These are phyloP conservation scores for Rhabdornis inornatus DNA, from an alignment of 2,113 vertebrate genomes.

Conservation along the genomic window DNA sequence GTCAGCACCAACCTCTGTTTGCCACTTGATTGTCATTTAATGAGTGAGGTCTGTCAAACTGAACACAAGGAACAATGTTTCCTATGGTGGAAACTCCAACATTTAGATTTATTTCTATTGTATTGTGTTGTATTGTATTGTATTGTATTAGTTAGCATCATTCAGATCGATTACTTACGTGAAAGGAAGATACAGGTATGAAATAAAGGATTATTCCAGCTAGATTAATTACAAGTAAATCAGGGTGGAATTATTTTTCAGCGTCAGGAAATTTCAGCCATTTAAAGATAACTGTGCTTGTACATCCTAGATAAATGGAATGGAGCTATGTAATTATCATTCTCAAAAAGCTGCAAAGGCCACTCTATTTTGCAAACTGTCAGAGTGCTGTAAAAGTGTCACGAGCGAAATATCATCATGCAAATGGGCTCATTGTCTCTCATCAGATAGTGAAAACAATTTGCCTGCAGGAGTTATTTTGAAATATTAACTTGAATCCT, in stretches of 20 bases:
- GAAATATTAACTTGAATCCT: neutral
- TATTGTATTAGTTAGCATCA: neutral
- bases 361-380: neutral
- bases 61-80: neutral
- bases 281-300: neutral
- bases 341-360: neutral
- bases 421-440: neutral
- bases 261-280: neutral
- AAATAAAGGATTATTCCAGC: neutral
- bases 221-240: neutral
- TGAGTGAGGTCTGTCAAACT: neutral
- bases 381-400: neutral
- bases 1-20: neutral
- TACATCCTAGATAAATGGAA: conserved; percentile 2
- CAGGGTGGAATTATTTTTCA: neutral
- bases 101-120: neutral
- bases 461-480: neutral
- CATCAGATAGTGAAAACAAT: neutral
- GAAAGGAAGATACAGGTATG: neutral
- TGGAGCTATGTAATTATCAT: neutral
- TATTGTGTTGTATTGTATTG: neutral
- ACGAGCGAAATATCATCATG: neutral
- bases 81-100: neutral
- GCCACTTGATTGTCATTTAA: neutral
- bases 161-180: neutral